A percentile compares a stretch with the other conserved stretches of the same genome.
phyloP scores from a whole-genome alignment of 2,888 invertebrate species.

The Onchidella celtica region DNA sequence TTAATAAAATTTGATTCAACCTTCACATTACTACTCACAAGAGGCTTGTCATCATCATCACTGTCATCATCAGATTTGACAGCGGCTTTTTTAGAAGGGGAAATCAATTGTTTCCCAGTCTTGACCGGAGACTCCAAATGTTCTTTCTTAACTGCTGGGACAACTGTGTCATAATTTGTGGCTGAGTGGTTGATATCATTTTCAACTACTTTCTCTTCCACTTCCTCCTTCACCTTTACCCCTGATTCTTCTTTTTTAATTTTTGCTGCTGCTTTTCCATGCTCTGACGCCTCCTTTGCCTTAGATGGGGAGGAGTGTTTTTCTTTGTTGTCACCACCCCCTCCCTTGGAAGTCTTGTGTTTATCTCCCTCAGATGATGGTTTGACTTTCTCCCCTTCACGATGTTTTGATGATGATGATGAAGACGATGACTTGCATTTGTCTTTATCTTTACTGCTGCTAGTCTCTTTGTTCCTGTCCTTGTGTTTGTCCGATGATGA shows the following conservation, averaged over 20 bases:
- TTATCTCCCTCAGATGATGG: conserved; percentile 16
- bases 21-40: conserved; percentile 68
- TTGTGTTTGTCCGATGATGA: conserved; percentile 50
- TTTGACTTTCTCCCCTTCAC: conserved; percentile 39
- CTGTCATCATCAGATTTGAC: conserved; percentile 44
- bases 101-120: conserved; percentile 26
- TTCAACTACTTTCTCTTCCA: conserved; percentile 36
- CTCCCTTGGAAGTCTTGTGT: conserved; percentile 10
- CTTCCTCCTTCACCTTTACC: conserved; percentile 49
- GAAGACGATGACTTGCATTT: conserved; percentile 37
- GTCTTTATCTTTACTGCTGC: conserved; percentile 41
- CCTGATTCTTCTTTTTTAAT: conserved; percentile 42
- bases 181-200: not conserved
- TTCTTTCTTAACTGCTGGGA: conserved; percentile 34
- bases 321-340: conserved; percentile 15
- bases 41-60: conserved; percentile 65
- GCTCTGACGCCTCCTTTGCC: conserved; percentile 39
- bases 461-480: conserved; percentile 34
- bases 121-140: conserved; percentile 10
- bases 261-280: conserved; percentile 48
- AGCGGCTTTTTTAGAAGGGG: conserved; percentile 42
- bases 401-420: conserved; percentile 18
- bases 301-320: conserved; percentile 46
- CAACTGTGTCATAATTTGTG: not conserved
- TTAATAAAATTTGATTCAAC: too few species aligned